Conservation (phyloP, 2,797 vertebrate genomes). For the Salmo trutta region DNA sequence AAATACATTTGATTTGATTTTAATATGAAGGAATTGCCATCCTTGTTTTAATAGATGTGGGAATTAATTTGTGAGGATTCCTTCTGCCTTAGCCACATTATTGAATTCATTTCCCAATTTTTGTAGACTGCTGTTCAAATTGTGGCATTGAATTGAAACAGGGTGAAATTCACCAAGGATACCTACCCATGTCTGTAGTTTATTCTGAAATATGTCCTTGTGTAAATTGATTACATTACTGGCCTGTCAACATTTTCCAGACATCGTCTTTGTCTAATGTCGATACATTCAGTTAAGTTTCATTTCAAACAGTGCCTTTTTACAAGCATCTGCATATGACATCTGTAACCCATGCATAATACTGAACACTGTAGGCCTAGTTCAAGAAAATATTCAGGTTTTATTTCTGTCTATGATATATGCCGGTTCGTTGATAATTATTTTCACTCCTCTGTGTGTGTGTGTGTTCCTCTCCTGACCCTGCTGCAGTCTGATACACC, state of each 20-base stretch:
- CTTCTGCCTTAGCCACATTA: constrained; percentile 31
- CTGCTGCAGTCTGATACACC: background rate
- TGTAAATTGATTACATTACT: background rate
- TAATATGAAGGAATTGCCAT: background rate
- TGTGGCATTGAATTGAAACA: background rate
- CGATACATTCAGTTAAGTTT: background rate
- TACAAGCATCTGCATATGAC: background rate
- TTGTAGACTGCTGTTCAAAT: too few relatives aligned
- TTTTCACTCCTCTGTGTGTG: too few relatives aligned
- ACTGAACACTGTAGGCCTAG: background rate
- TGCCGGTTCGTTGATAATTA: constrained; percentile 7
- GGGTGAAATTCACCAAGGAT: background rate
- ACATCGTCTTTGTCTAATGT: background rate
- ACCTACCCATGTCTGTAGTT: background rate
- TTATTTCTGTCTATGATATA: background rate
- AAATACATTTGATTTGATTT: too few relatives aligned
- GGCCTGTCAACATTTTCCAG: background rate
- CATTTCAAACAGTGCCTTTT: background rate
- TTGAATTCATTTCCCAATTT: background rate
- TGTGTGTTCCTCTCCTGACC: too few relatives aligned
- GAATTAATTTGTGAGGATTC: background rate
- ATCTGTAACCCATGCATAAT: background rate
- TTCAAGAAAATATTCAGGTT: background rate
- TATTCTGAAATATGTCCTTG: background rate
- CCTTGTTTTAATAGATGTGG: background rate